Conservation (phyloP, 2,888 invertebrate genomes). For the Mesorhabditis belari region DNA sequence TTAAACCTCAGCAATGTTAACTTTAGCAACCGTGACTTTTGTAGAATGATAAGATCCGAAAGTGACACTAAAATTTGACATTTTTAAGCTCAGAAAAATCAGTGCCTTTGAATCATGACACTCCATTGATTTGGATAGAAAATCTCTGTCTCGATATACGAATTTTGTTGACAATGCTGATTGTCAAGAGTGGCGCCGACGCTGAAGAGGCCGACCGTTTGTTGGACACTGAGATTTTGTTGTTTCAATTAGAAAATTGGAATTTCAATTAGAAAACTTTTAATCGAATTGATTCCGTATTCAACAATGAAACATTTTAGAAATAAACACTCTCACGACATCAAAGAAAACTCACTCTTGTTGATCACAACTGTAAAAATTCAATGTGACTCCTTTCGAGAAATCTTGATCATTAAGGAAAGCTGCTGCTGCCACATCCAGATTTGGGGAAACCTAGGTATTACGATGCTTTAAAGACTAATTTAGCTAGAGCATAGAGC, state of each 20-base stretch:
- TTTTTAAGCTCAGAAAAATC: not conserved
- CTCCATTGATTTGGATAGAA: not conserved
- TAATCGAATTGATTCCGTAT: not conserved
- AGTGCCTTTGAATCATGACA: not conserved
- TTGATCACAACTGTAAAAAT: not conserved
- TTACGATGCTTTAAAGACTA: no score
- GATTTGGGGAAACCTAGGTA: not conserved
- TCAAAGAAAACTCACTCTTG: no score
- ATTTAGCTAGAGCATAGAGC: no score
- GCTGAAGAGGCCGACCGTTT: not conserved
- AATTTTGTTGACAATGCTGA: not conserved
- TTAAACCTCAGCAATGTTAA: no score
- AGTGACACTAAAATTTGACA: not conserved
- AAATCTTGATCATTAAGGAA: not conserved
- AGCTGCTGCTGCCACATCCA: not conserved
- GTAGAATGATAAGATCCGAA: not conserved
- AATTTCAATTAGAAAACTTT: no score
- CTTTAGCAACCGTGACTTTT: not conserved
- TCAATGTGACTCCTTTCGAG: not conserved
- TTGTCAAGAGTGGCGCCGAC: not conserved
- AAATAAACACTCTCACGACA: not conserved
- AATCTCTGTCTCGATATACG: not conserved
- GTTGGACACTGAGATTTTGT: not conserved
- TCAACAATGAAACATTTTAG: no score
- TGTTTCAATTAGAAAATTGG: not conserved